These are phyloP conservation scores for Morelia viridis DNA, from an alignment of 2,797 vertebrate genomes.

Conservation along the genomic window DNA sequence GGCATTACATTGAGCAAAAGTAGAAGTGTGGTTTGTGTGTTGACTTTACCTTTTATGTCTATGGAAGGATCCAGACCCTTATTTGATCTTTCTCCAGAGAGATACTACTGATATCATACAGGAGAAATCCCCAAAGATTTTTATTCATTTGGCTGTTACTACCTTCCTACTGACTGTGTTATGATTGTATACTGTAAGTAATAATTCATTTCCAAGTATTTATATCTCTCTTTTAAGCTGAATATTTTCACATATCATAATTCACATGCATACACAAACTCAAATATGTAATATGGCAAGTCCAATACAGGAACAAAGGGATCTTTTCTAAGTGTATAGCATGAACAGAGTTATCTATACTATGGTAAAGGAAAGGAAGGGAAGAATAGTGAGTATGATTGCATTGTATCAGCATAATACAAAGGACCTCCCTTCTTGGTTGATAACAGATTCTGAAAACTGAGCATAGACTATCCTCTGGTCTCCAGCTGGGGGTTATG, in stretches of 20 bases:
- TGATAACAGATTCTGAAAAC: not conserved
- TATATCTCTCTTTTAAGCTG: not conserved
- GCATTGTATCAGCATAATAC: not conserved
- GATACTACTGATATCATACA: not conserved
- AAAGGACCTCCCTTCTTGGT: not conserved
- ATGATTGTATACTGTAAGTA: not conserved
- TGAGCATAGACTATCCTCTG: not conserved
- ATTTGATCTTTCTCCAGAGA: not conserved
- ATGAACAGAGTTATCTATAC: not conserved
- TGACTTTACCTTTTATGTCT: not conserved
- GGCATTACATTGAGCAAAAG: not conserved
- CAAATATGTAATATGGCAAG: not conserved
- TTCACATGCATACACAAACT: not conserved
- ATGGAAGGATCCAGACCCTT: not conserved
- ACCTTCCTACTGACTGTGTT: not conserved
- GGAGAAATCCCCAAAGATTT: not conserved
- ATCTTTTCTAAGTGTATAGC: not conserved
- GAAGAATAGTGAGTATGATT: not conserved
- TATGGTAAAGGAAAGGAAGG: not conserved
- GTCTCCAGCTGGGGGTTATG: not conserved
- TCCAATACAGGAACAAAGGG: not conserved
- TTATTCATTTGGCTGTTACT: not conserved
- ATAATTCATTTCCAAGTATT: not conserved
- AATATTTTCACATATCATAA: not conserved
- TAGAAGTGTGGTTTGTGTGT: not conserved